Evolutionary conservation across 2,888 invertebrate species (phyloP), one percentile per base, ranked within the genome.

Genomic region (Dynastes tityus): DNA sequence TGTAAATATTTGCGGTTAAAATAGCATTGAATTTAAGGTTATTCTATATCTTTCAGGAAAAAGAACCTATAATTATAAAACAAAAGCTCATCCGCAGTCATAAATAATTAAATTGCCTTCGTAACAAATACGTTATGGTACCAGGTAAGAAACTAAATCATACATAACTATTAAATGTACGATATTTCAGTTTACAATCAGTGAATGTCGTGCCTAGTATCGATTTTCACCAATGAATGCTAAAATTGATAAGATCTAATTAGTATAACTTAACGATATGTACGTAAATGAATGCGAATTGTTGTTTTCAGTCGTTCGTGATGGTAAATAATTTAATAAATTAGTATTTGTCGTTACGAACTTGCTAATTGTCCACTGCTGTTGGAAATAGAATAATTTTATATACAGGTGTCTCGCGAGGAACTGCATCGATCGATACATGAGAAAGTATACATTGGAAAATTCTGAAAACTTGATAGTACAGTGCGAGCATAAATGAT

Each of bases 51-150:
- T 58, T 58, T 16, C 8, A 58, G 22, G 2, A 58, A 27, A 22
- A 22, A 45, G 2, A 45, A 8, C 45, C 8, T 3, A 22, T 49
- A 67, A 67, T 67, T 49, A 45, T 67, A 5, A 45, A 45, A 45
- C 22, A 67, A 16, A 16, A 45, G 9, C 40, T 22, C 11, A 40
- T 45, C 22, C 6, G 22, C 55, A 22, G 16, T 6, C 55, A 58
- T 16, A 0, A 16, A 58, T 58, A 58, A 58, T 22, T 58, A 58
- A 16, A 22, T 58, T 22, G 55, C 22, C 22, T 3, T 11, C 13
- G 65, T 67, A 67, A 67, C 65, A 16, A 67, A 49, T 67, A 67
- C 67, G 13, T 49, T 32, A 67, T 49, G 67, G 67, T 67, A 67
- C 67, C 11, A 27, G 1, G n/a, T 67, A 55, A 40, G 40, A 40